A percentile compares a stretch with the other conserved stretches of the same genome.
These are phyloP conservation scores for Sebastes vulpes DNA, from an alignment of 2,797 vertebrate genomes.

Conservation along the genomic window DNA sequence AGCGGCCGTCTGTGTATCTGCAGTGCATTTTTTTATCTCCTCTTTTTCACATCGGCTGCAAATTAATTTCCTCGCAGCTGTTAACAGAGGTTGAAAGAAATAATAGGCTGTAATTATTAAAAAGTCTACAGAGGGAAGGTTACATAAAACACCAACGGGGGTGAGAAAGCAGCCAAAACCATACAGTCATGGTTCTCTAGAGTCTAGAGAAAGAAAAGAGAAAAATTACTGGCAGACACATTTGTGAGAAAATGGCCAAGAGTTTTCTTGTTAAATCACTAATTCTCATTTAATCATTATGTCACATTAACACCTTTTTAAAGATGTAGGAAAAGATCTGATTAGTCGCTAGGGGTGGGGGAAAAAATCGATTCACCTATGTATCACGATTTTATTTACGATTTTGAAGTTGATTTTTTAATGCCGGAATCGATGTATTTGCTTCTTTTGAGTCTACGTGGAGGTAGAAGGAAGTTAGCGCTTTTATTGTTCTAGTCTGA, in stretches of 20 bases:
- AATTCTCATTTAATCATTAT: conserved; percentile 48
- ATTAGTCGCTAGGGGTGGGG: background rate
- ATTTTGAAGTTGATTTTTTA: too few relatives aligned
- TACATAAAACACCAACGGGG: conserved; percentile 63
- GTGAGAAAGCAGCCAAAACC: conserved; percentile 58
- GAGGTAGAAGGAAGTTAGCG: too few relatives aligned
- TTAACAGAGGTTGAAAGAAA: conserved; percentile 66
- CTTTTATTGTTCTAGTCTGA: too few relatives aligned
- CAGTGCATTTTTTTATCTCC: background rate
- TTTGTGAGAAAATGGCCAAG: conserved; percentile 32
- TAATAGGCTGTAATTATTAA: conserved; percentile 66
- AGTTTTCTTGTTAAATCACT: conserved; percentile 25
- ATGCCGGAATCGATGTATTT: too few relatives aligned
- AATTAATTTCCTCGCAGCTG: conserved; percentile 76
- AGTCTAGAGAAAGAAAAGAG: conserved; percentile 9
- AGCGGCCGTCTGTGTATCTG: conserved; percentile 28
- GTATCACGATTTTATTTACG: too few relatives aligned
- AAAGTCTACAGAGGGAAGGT: conserved; percentile 58
- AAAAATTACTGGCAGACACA: conserved; percentile 45
- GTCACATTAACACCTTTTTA: conserved; percentile 44
- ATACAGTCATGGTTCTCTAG: conserved; percentile 22
- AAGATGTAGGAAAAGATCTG: background rate
- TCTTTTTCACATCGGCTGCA: conserved; percentile 19
- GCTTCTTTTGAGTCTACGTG: too few relatives aligned
- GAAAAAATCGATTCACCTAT: fast-evolving